These are phyloP conservation scores for Rotaria socialis DNA, from an alignment of 2,888 invertebrate genomes.

Conservation along the genomic window DNA sequence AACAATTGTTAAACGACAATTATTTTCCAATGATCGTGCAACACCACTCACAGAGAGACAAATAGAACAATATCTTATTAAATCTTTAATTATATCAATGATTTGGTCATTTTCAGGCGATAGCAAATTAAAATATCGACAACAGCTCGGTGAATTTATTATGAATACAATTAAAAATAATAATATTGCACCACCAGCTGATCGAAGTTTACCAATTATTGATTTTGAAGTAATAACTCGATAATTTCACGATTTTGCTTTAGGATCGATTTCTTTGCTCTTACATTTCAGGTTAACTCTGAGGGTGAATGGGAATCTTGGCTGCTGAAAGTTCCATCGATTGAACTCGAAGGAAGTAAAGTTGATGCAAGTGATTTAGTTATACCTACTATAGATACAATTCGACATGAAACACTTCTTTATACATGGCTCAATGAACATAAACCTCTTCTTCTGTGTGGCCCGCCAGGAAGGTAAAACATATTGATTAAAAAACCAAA, in stretches of 20 bases:
- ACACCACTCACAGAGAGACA: constrained; percentile 70
- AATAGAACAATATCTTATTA: constrained; percentile 85
- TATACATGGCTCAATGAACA: constrained; percentile 99
- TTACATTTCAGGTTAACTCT: constrained; percentile 54
- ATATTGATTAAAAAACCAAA: too few relatives aligned
- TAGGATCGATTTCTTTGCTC: background rate
- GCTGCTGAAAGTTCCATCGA: constrained; percentile 94
- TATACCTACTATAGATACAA: constrained; percentile 95
- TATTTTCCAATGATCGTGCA: background rate
- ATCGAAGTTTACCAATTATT: constrained; percentile 71
- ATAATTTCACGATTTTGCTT: too few relatives aligned
- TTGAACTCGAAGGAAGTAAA: constrained; percentile 98
- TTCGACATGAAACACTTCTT: constrained; percentile 88
- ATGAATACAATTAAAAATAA: constrained; percentile 79
- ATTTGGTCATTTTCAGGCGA: constrained; percentile 98
- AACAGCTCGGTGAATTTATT: constrained; percentile 90
- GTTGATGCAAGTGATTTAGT: constrained; percentile 97
- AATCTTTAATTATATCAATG: constrained; percentile 83
- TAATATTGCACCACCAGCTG: constrained; percentile 61
- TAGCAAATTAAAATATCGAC: constrained; percentile 87
- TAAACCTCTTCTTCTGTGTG: constrained; percentile 92
- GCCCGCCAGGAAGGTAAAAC: constrained; percentile 74
- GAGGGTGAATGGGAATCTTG: constrained; percentile 93
- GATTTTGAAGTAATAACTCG: constrained; percentile 71
- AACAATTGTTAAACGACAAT: constrained; percentile 70